Conservation (phyloP, 1,140 invertebrate genomes). For the Metopolophium dirhodum region DNA sequence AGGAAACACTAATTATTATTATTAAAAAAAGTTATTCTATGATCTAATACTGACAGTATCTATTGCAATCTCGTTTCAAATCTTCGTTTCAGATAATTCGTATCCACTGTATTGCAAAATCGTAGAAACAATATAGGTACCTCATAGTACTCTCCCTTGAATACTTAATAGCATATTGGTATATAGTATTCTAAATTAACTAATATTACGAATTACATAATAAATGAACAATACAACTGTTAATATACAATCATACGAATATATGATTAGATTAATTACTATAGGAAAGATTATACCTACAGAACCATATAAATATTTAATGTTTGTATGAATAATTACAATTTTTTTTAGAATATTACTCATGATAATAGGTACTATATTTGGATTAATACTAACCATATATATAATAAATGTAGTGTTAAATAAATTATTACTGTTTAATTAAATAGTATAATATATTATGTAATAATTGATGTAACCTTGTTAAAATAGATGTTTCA, state of each 20-base stretch:
- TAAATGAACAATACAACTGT: background rate
- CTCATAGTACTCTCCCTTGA: background rate
- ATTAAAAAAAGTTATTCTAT: background rate
- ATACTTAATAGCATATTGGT: background rate
- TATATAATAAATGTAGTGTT: background rate
- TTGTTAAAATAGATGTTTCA: background rate
- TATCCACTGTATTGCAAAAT: background rate
- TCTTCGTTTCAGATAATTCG: background rate
- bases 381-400: background rate
- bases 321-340: background rate
- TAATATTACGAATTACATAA: background rate
- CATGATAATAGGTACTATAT: background rate
- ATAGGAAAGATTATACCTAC: background rate
- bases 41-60: background rate
- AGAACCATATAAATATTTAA: background rate
- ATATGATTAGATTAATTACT: background rate
- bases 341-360: background rate
- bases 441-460: background rate
- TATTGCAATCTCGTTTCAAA: background rate
- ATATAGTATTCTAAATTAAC: background rate
- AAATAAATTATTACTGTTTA: background rate
- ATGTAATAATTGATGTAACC: background rate
- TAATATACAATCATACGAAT: background rate
- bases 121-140: background rate
- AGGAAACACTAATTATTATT: slow-evolving; percentile 25